Conservation (phyloP, 2,113 vertebrate genomes). For the Muscicapa adusta region DNA sequence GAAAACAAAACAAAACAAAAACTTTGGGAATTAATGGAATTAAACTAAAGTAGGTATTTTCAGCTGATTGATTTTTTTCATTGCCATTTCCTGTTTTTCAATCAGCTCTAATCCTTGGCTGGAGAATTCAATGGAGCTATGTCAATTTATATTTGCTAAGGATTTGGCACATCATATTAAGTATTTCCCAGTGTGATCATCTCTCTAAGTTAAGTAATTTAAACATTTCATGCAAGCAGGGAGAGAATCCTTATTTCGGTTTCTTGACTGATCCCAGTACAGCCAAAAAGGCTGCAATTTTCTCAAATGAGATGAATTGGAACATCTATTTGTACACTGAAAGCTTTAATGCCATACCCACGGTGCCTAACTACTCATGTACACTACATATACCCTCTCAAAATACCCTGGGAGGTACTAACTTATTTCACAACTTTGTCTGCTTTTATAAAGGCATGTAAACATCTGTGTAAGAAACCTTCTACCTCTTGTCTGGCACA, state of each 20-base stretch:
- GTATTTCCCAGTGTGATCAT: slow-evolving; percentile 40
- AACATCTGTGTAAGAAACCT: neutral
- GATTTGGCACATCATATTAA: slow-evolving; percentile 36
- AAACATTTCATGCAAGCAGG: slow-evolving; percentile 38
- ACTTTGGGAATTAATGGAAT: neutral
- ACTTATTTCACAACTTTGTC: neutral
- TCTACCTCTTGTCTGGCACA: neutral
- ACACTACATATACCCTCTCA: neutral
- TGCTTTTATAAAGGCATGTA: neutral
- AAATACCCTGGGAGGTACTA: neutral
- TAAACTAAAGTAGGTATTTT: neutral
- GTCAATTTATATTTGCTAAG: slow-evolving; percentile 44
- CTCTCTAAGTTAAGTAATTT: slow-evolving; percentile 48
- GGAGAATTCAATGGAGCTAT: slow-evolving; percentile 4
- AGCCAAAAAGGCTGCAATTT: neutral
- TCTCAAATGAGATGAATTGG: neutral
- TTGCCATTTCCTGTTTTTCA: slow-evolving; percentile 16
- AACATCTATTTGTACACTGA: neutral
- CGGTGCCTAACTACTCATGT: neutral
- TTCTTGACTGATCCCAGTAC: slow-evolving; percentile 31
- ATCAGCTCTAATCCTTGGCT: slow-evolving; percentile 24
- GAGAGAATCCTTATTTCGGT: neutral
- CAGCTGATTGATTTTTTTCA: neutral
- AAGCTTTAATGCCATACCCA: neutral
- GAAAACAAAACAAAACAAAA: neutral